Conservation (phyloP, 2,797 vertebrate genomes). For the Craterocephalus amniculus region DNA sequence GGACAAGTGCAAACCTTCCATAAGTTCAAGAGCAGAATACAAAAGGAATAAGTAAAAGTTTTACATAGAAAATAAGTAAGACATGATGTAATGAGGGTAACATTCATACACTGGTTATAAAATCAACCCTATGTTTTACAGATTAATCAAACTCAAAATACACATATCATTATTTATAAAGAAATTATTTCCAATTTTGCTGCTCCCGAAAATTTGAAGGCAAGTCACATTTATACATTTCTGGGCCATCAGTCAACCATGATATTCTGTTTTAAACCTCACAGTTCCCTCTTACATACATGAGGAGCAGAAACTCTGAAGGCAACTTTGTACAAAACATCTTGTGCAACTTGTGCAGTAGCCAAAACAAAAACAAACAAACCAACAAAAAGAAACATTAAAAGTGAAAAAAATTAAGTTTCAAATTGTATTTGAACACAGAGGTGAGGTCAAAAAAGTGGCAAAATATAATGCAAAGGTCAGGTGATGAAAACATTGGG, state of each 20-base stretch:
- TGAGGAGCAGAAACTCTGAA: constrained; percentile 37
- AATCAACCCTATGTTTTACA: constrained; percentile 56
- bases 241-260: constrained; percentile 35
- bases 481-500: constrained; percentile 38
- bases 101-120: constrained; percentile 58
- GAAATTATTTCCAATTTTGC: constrained; percentile 44
- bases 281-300: constrained; percentile 24
- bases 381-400: background rate
- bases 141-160: constrained; percentile 63
- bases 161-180: constrained; percentile 68
- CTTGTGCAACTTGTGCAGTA: constrained; percentile 79
- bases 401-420: background rate
- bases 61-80: constrained; percentile 58
- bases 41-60: constrained; percentile 62
- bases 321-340: constrained; percentile 47
- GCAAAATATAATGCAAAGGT: constrained; percentile 52
- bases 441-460: constrained; percentile 51
- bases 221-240: constrained; percentile 42
- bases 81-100: constrained; percentile 55
- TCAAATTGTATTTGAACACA: constrained; percentile 37
- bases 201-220: constrained; percentile 55
- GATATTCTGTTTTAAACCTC: constrained; percentile 1
- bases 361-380: constrained; percentile 55
- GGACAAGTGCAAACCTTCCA: constrained; percentile 84
- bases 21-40: constrained; percentile 68